phyloP scores from a whole-genome alignment of 2,797 vertebrate species.

The Sebastes hubbsi region DNA sequence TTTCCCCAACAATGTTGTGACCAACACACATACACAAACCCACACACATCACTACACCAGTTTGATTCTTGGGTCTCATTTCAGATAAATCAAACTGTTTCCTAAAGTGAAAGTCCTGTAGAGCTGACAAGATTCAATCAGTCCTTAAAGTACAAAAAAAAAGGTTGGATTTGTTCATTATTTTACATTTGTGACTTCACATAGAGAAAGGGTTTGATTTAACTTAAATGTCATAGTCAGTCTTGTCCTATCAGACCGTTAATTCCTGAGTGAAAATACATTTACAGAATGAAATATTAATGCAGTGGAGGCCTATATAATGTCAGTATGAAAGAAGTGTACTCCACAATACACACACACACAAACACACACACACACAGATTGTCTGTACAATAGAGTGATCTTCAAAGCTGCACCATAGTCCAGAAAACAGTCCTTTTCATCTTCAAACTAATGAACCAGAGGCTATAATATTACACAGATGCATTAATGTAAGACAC shows the following conservation, averaged over 20 bases:
- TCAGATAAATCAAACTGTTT: neutral
- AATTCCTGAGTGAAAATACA: neutral
- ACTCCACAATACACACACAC: neutral
- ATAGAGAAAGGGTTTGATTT: neutral
- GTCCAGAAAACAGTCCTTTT: conserved; percentile 6
- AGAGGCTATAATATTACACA: neutral
- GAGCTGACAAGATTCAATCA: neutral
- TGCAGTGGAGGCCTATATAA: neutral
- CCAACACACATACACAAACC: neutral
- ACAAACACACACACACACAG: neutral
- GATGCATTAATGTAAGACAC: neutral
- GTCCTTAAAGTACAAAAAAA: neutral
- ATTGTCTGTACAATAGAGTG: neutral
- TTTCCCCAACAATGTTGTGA: neutral
- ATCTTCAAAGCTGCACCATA: neutral
- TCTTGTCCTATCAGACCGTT: neutral
- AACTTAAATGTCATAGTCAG: neutral
- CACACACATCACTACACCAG: neutral
- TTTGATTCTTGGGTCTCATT: neutral
- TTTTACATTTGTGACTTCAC: neutral
- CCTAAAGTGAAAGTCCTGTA: neutral
- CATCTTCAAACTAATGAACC: conserved; percentile 21
- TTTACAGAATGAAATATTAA: neutral
- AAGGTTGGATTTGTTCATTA: neutral
- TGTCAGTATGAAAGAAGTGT: neutral